Base-by-base conservation (phyloP, 2,113 vertebrate genomes). In the Malurus elegans region DNA sequence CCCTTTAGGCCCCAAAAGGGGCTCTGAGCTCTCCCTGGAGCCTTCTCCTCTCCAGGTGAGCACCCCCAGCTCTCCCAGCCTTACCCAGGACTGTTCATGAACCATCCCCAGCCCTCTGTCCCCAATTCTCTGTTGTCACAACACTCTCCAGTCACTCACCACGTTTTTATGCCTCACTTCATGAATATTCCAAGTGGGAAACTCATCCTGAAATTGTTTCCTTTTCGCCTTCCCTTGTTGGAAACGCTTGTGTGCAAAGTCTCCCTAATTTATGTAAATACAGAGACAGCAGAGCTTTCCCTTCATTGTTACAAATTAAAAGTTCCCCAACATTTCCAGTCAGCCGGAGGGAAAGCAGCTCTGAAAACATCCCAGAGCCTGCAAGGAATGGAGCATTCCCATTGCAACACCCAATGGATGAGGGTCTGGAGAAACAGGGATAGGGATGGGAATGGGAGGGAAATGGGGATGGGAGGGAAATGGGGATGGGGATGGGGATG, bases 291-390 rank as follows among this genome's bases (percentile, higher is more conserved):
- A 17, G 78, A 58, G 34, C 94, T 91, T 95, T 76, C 58, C 34
- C 81, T 91, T 73, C 91, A 25, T 91, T 93, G 94, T 95, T 69
- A 71, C 89, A 92, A 96, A 95, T 95, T 83, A 90, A 86, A 95
- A 95, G 84, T 94, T 96, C 58, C 38, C 71, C 81, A 78, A 95
- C 94, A 91, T 90, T 95, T 88, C 92, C 95, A 95, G 92, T 95
- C 73, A 96, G 60, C 95, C 48, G 84, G 40, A 85, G 79, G 85
- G 91, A 85, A 85, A 87, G 47, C 74, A 53, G 25, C 73, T 56
- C 45, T 53, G 34, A 71, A 78, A 86, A 42, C 64, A 64, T 76
- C 95, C 57, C 57, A 36, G 15, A 93, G 74, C 31, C 19, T 42
- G 70, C 44, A 28, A 53, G 34, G 16, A 10, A 19, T 2, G 1